Base-by-base conservation (phyloP, 2,888 invertebrate genomes). In the Meandrusa payeni region DNA sequence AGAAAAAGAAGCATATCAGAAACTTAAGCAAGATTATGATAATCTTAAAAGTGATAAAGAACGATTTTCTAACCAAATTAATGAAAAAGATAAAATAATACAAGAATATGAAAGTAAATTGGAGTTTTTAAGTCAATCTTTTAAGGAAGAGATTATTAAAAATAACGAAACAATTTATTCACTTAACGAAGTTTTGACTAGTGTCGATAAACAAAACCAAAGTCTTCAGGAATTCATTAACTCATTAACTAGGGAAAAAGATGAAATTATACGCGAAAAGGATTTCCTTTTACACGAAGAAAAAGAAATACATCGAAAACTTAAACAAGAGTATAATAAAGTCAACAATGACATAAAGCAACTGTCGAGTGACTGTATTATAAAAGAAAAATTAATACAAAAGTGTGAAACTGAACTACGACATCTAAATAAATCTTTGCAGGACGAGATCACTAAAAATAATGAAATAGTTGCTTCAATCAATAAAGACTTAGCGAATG, bases 201-300 rank as follows among this genome's bases (percentile, higher is more conserved):
- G 4, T 9, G 12, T 10, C 2, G 26, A 32, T 26, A n/a, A 1
- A 12, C 31, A 32, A 17, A 32, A 40, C 9, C 5, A 40, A 7
- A 32, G 6, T 3, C 32, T 40, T 19, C 20, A 22, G 15, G 33
- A 27, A 2, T 10, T 12, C 1, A 22, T 33, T 17, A 28, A 27
- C 12, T 20, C 12, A 28, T n/a, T 38, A 22, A 38, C 20, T 13
- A 12, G 55, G 41, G 33, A 61, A 11, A 44, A 42, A 15, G 50
- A 54, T 20, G 54, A 64, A 26, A 45, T 61, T 10, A 24, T 60
- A 10, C 23, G 23, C 11, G 33, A 50, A 5, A 71, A 69, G 37
- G 57, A 61, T 32, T 49, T 50, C 19, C 46, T 50, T 17, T 13
- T 38, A 4, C 28, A n/a, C 2, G 12, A 29, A 2, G 29, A 29